These are phyloP conservation scores for Erpornis zantholeuca DNA, from an alignment of 2,113 vertebrate genomes.

Conservation along the genomic window DNA sequence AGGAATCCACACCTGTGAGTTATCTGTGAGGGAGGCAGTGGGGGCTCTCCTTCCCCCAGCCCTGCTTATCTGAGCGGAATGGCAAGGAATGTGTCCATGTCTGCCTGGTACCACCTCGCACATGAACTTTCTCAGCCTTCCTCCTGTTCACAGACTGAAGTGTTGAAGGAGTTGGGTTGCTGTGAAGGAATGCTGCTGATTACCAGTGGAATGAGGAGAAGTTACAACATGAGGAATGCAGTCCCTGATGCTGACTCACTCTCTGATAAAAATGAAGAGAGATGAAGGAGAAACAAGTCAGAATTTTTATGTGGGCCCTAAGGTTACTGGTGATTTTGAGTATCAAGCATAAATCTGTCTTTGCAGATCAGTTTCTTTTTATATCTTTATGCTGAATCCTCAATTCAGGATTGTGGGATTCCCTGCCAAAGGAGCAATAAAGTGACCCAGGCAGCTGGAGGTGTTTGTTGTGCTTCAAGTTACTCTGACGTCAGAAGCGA, in stretches of 20 bases:
- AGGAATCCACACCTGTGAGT: slow-evolving; percentile 16
- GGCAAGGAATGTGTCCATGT: slow-evolving; percentile 52
- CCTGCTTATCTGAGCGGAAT: slow-evolving; percentile 28
- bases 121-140: slow-evolving; percentile 43
- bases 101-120: slow-evolving; percentile 73
- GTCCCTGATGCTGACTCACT: slow-evolving; percentile 35
- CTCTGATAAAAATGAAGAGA: slow-evolving; percentile 14
- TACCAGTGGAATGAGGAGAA: slow-evolving; percentile 23
- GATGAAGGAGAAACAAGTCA: neutral
- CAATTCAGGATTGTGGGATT: neutral
- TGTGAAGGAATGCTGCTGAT: slow-evolving; percentile 60
- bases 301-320: neutral
- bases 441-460: neutral
- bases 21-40: neutral
- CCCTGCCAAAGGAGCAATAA: neutral
- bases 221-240: slow-evolving; percentile 13
- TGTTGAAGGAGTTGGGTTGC: slow-evolving; percentile 16
- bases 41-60: neutral
- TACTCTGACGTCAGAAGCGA: neutral
- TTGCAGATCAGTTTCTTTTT: neutral
- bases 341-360: neutral
- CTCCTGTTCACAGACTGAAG: neutral
- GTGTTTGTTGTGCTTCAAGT: neutral
- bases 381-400: neutral
- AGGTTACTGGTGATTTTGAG: neutral